Conservation (phyloP, 2,888 invertebrate species). For the Teleogryllus oceanicus region DNA sequence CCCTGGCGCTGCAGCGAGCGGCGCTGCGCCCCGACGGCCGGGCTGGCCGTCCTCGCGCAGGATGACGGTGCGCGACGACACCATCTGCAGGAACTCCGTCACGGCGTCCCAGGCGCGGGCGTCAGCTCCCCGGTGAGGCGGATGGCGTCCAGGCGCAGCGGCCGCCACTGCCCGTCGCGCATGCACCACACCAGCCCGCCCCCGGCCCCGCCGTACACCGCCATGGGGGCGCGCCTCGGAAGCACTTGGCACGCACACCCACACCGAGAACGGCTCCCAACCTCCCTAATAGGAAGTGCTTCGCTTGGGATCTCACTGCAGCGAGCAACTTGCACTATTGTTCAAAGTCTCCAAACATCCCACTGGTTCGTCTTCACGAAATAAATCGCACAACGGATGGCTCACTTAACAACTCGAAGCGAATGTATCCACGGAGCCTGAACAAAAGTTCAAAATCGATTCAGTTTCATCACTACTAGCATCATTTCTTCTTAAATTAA, state of each 20-base stretch:
- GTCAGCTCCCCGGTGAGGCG: conserved; percentile 63
- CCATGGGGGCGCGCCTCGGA: background rate
- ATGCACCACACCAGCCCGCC: conserved; percentile 31
- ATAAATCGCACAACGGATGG: no score
- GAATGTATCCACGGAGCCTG: no score
- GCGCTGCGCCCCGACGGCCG: background rate
- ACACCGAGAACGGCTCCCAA: no score
- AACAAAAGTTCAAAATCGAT: no score
- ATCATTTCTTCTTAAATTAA: no score
- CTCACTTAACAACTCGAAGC: no score
- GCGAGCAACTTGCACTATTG: no score
- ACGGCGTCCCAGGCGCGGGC: conserved; percentile 62
- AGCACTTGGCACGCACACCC: background rate
- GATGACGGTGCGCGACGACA: conserved; percentile 61
- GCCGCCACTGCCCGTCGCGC: conserved; percentile 46
- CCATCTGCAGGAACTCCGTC: conserved; percentile 61
- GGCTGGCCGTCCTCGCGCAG: conserved; percentile 47
- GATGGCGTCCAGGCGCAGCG: conserved; percentile 64
- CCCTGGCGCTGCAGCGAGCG: background rate
- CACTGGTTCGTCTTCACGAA: no score
- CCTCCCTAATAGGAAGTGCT: no score
- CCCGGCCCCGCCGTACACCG: conserved; percentile 28
- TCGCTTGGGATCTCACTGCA: no score
- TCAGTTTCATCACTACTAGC: no score
- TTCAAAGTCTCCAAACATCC: no score